Evolutionary conservation across 2,888 invertebrate genomes (phyloP).

Genomic region (Tipula confusa): DNA sequence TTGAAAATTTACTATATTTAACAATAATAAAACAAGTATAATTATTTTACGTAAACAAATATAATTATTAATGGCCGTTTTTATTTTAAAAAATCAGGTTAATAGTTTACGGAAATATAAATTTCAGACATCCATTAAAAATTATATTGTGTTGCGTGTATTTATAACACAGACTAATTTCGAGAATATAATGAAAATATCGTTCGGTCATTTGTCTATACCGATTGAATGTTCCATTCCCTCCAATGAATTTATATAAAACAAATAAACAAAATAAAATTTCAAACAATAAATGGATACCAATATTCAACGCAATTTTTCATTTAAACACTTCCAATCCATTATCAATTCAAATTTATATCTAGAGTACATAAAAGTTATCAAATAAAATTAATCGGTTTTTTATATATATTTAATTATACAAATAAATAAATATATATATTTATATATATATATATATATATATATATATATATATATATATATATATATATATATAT

Average conservation of each 20-base stretch:
- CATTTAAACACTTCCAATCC: constrained; percentile 3
- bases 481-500: too few species aligned
- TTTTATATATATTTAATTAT: neutral
- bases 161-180: neutral
- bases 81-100: neutral
- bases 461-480: too few species aligned
- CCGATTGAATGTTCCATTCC: neutral
- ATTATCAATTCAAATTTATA: neutral
- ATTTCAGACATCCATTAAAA: neutral
- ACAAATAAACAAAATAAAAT: too few species aligned
- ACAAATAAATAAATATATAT: too few species aligned
- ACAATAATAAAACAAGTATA: neutral
- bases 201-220: neutral
- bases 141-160: neutral
- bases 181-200: neutral
- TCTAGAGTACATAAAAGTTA: neutral
- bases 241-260: neutral
- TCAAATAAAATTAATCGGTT: constrained; percentile 15
- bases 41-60: neutral
- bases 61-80: neutral
- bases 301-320: constrained; percentile 6
- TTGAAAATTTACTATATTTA: neutral
- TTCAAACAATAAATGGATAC: neutral
- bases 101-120: neutral
- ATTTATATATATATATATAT: too few species aligned